Evolutionary conservation across 2,888 invertebrate genomes (phyloP).

Genomic region (Trypoxylon attenuatum): DNA sequence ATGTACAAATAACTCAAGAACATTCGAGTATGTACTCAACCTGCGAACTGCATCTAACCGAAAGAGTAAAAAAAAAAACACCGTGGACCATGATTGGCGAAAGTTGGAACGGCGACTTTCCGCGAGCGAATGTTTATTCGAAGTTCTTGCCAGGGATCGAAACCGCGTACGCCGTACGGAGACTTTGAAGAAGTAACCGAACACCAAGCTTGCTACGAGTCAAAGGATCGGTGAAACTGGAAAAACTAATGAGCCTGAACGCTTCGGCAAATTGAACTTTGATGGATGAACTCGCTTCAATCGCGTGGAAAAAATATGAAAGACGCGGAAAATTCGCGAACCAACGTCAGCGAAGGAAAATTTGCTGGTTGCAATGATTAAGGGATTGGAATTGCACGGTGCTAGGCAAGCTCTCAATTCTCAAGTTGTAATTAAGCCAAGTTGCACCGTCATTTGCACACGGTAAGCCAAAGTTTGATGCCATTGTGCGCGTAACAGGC

Average conservation of each 20-base stretch:
- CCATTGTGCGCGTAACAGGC: neutral
- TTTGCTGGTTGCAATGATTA: too few species aligned
- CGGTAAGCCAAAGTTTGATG: neutral
- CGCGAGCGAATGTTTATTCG: constrained; percentile 33
- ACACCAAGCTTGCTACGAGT: neutral
- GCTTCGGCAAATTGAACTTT: neutral
- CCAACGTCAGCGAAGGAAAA: too few species aligned
- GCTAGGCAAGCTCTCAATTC: neutral
- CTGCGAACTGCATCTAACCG: too few species aligned
- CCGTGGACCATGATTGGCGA: constrained; percentile 12
- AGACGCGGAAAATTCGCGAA: neutral
- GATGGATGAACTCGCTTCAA: neutral
- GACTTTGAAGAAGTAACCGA: constrained; percentile 15
- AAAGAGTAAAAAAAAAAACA: neutral
- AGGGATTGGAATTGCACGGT: neutral
- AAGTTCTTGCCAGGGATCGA: constrained; percentile 34
- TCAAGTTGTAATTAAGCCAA: neutral
- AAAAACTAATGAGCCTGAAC: constrained; percentile 16
- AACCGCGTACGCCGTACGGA: constrained; percentile 26
- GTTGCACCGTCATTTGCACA: neutral
- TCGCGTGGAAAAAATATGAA: neutral
- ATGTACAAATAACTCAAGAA: too few species aligned
- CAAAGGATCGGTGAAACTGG: constrained; percentile 12
- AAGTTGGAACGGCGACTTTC: constrained; percentile 30
- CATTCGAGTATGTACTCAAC: too few species aligned